A percentile compares a stretch with the other conserved stretches of the same genome.
Evolutionary conservation across 2,888 invertebrate genomes (phyloP).

Genomic region (Drosophila nigricruria): DNA sequence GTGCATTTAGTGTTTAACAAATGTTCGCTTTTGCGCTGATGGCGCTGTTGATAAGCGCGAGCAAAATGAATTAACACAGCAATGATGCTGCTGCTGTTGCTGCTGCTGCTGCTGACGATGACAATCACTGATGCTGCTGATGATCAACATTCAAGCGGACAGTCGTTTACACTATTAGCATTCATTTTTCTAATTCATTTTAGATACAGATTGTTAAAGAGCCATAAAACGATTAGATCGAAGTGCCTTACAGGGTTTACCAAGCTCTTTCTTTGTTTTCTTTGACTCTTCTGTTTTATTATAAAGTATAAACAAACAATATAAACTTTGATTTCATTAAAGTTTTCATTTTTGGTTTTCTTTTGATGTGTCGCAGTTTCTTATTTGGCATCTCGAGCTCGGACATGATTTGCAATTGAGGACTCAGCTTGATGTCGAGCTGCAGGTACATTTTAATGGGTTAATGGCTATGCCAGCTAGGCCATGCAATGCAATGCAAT

Average conservation of each 20-base stretch:
- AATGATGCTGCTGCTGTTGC: constrained; percentile 35
- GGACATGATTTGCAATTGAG: constrained; percentile 15
- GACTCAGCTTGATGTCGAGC: constrained; percentile 42
- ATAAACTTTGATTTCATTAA: background rate
- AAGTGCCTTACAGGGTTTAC: constrained; percentile 1
- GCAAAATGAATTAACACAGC: constrained; percentile 72
- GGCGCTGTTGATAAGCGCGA: constrained; percentile 75
- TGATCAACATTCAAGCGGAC: constrained; percentile 34
- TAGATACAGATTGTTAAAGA: constrained; percentile 19
- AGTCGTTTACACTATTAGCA: constrained; percentile 33
- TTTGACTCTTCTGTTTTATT: too few relatives aligned
- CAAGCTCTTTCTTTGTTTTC: background rate
- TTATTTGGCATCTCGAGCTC: background rate
- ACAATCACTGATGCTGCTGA: constrained; percentile 27
- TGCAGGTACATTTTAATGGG: constrained; percentile 47
- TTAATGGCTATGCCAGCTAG: constrained; percentile 51
- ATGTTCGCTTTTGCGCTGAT: constrained; percentile 76
- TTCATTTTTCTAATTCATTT: constrained; percentile 37
- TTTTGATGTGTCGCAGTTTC: background rate
- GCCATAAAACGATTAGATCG: background rate
- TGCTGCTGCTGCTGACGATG: constrained; percentile 30
- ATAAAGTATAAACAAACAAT: background rate
- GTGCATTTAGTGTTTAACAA: constrained; percentile 82
- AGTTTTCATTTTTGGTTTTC: background rate
- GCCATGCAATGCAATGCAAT: background rate